phyloP scores from a whole-genome alignment of 2,888 invertebrate species.

The Coronaproctus castanopsis region DNA sequence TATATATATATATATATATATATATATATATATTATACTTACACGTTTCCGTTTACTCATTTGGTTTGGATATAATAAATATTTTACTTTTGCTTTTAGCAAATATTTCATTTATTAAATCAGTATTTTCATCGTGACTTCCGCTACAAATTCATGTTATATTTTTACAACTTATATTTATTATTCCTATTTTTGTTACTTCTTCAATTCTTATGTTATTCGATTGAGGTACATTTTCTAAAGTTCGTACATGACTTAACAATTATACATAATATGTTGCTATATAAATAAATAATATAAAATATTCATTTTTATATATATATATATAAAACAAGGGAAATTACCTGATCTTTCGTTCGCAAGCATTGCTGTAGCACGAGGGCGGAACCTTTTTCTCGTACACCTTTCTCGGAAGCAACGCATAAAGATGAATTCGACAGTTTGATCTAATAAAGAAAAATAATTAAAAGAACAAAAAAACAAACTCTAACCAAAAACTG shows the following conservation, averaged over 20 bases:
- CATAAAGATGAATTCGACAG: conserved; percentile 53
- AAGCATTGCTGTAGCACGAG: conserved; percentile 50
- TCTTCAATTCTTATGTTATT: no score
- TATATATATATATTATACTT: no score
- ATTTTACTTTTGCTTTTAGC: no score
- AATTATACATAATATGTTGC: neutral
- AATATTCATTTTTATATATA: neutral
- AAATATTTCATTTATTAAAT: no score
- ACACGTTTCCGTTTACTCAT: no score
- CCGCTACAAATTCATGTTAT: no score
- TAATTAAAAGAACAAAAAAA: neutral
- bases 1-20: no score
- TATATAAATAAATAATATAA: neutral
- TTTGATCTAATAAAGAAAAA: conserved; percentile 36
- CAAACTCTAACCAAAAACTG: neutral
- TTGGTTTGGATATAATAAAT: no score
- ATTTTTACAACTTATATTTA: no score
- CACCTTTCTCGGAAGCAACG: conserved; percentile 52
- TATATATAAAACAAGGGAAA: no score
- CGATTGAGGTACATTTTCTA: neutral
- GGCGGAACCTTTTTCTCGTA: conserved; percentile 54
- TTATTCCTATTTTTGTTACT: no score
- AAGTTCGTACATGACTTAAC: neutral
- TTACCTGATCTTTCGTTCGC: conserved; percentile 48
- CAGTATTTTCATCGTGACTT: no score